Conservation (phyloP, 2,888 invertebrate species). For the Pollenia griseotomentosa region DNA sequence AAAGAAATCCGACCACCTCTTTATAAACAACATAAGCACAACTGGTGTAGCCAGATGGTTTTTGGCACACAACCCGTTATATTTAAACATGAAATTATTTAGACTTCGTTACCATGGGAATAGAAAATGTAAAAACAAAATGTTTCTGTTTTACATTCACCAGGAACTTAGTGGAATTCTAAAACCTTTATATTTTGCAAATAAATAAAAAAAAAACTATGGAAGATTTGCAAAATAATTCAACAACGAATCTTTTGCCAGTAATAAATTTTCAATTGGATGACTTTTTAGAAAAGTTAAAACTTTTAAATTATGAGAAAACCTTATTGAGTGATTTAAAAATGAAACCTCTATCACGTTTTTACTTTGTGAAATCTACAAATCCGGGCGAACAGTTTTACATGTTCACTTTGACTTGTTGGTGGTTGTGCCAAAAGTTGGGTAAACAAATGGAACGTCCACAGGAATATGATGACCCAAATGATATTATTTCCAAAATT, state of each 20-base stretch:
- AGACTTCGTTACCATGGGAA: conserved; percentile 29
- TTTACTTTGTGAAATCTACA: conserved; percentile 93
- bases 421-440: conserved; percentile 95
- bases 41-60: no score
- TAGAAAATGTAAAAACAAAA: neutral
- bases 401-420: conserved; percentile 94
- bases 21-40: no score
- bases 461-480: conserved; percentile 98
- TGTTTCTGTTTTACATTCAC: neutral
- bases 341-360: conserved; percentile 93
- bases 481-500: conserved; percentile 94
- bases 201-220: conserved; percentile 67
- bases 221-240: conserved; percentile 75
- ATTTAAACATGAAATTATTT: no score
- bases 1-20: no score
- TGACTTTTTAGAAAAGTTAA: conserved; percentile 95
- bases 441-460: conserved; percentile 94
- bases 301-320: conserved; percentile 94
- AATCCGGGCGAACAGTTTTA: conserved; percentile 99
- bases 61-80: no score
- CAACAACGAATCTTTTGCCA: conserved; percentile 75
- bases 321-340: conserved; percentile 92
- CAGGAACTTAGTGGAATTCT: neutral
- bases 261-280: conserved; percentile 84
- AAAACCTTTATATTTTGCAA: neutral